Conservation (phyloP, 2,888 invertebrate genomes). For the Coremacera marginata region DNA sequence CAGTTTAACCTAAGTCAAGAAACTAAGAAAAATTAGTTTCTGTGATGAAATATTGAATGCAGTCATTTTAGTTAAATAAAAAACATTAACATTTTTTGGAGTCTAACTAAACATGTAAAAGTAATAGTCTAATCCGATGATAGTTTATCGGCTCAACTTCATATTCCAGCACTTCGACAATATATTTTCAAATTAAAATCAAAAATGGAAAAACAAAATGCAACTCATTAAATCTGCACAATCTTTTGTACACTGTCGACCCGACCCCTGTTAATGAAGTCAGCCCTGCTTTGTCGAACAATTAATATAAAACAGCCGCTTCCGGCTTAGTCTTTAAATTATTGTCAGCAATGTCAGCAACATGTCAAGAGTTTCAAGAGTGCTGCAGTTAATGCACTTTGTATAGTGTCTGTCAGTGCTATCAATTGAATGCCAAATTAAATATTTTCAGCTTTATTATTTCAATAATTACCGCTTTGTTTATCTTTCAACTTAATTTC, state of each 20-base stretch:
- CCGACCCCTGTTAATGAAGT: not conserved
- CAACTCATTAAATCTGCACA: not conserved
- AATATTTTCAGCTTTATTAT: too few relatives aligned
- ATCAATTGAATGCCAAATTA: slow-evolving; percentile 6
- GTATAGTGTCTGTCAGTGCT: not conserved
- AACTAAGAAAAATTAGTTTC: not conserved
- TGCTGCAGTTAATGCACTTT: not conserved
- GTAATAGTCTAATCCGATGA: too few relatives aligned
- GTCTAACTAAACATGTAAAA: too few relatives aligned
- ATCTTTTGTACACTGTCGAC: not conserved
- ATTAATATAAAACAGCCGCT: slow-evolving; percentile 32
- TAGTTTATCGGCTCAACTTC: not conserved
- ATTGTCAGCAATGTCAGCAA: not conserved
- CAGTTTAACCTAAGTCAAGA: not conserved
- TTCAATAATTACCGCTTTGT: not conserved
- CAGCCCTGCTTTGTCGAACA: slow-evolving; percentile 22
- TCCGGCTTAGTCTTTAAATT: slow-evolving; percentile 24
- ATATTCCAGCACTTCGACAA: not conserved
- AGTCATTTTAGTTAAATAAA: not conserved
- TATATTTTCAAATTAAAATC: not conserved
- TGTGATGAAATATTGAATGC: not conserved
- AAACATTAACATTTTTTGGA: too few relatives aligned
- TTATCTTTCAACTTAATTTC: slow-evolving; percentile 11
- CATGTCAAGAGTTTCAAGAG: too few relatives aligned
- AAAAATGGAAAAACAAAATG: not conserved